These are phyloP conservation scores for Ceratitis capitata DNA, from an alignment of 1,140 invertebrate species.

Conservation along the genomic window DNA sequence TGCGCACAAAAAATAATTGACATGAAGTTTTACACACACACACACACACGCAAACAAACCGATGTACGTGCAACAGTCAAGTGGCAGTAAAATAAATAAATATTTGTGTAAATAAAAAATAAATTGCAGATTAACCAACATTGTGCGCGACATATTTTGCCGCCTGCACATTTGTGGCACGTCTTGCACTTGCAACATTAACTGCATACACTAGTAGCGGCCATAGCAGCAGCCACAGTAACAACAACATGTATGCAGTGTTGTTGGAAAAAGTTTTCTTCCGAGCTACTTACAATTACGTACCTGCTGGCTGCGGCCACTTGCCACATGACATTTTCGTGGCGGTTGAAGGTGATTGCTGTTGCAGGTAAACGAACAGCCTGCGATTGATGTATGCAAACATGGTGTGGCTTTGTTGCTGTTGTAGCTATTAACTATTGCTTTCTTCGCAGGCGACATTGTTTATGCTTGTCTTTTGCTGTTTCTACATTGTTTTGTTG, in stretches of 20 bases:
- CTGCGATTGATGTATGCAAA: conserved; percentile 21
- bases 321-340: background rate
- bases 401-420: background rate
- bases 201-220: background rate
- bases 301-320: background rate
- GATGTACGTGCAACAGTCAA: background rate
- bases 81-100: background rate
- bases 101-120: background rate
- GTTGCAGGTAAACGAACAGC: background rate
- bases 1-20: conserved; percentile 31
- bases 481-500: background rate
- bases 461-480: background rate
- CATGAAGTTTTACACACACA: too few relatives aligned
- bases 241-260: too few relatives aligned
- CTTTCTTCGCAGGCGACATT: background rate
- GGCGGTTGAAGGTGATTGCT: background rate
- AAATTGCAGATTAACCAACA: background rate
- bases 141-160: conserved; percentile 9
- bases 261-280: background rate
- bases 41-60: too few relatives aligned
- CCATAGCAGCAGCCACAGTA: background rate
- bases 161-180: conserved; percentile 31
- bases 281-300: conserved; percentile 2
- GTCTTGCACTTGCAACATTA: conserved; percentile 32
- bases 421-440: background rate